A percentile compares a stretch with the other conserved stretches of the same genome.
phyloP scores from a whole-genome alignment of 2,888 invertebrate genomes.

The Ommatoiulus sabulosus region DNA sequence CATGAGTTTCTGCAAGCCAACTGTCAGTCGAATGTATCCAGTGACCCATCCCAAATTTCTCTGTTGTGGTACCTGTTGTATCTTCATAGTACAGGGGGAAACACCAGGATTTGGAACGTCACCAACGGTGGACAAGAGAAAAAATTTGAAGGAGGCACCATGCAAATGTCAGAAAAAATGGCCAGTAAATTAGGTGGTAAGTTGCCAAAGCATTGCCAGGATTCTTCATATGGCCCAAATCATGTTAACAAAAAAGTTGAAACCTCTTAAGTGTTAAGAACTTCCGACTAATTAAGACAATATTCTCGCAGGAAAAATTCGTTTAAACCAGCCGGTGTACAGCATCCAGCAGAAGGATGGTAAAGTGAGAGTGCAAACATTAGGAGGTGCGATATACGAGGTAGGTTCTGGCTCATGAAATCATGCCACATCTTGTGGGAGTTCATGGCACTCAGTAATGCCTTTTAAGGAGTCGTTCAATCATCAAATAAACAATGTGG shows the following conservation, averaged over 20 bases:
- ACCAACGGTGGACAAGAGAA: conserved; percentile 66
- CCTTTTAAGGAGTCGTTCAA: conserved; percentile 15
- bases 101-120: conserved; percentile 60
- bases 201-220: not conserved
- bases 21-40: conserved; percentile 59
- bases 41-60: conserved; percentile 60
- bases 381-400: conserved; percentile 62
- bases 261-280: no score
- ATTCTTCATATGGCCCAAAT: no score
- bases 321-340: conserved; percentile 65
- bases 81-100: conserved; percentile 61
- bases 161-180: conserved; percentile 67
- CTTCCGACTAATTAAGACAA: not conserved
- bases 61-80: conserved; percentile 64
- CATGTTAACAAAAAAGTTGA: no score
- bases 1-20: conserved; percentile 58
- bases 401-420: conserved; percentile 45
- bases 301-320: conserved; percentile 62
- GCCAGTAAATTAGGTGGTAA: conserved; percentile 66
- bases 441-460: not conserved
- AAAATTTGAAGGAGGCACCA: conserved; percentile 68
- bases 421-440: conserved; percentile 23
- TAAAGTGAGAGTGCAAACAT: conserved; percentile 63
- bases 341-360: conserved; percentile 64
- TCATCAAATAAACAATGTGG: not conserved